Conservation (phyloP, 1,140 invertebrate species). For the Apolygus lucorum region DNA sequence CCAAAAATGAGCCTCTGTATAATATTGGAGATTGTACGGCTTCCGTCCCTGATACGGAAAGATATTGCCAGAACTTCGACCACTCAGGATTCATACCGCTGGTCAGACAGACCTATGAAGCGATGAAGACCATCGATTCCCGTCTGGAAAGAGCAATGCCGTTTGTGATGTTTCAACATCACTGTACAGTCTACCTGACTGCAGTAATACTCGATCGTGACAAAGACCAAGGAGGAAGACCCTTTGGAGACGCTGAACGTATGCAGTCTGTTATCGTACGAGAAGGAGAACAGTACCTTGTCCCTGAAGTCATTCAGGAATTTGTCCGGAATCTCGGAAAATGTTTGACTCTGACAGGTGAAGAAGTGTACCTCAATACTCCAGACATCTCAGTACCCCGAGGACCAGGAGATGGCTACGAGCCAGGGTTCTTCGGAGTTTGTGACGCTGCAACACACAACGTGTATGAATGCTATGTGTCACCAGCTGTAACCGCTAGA, state of each 20-base stretch:
- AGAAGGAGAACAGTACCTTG: no score
- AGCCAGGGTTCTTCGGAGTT: background rate
- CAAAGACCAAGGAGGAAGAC: background rate
- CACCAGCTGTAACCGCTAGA: background rate
- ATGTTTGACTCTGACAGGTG: background rate
- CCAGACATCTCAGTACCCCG: background rate
- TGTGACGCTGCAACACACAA: background rate
- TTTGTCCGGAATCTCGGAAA: background rate
- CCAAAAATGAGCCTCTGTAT: no score
- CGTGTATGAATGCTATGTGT: slow-evolving; percentile 5
- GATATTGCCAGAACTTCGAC: no score
- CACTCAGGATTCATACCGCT: no score
- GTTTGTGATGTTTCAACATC: background rate
- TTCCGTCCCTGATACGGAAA: no score
- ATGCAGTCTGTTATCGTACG: no score
- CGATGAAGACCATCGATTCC: background rate
- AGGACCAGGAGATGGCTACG: background rate
- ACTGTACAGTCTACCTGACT: background rate
- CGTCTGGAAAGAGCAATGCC: background rate
- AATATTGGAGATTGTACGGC: no score
- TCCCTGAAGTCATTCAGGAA: slow-evolving; percentile 1
- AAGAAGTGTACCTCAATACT: background rate
- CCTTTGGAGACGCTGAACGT: no score
- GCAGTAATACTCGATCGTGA: background rate
- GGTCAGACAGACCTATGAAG: background rate